These are phyloP conservation scores for Oncorhynchus keta DNA, from an alignment of 2,113 vertebrate species.

Conservation along the genomic window DNA sequence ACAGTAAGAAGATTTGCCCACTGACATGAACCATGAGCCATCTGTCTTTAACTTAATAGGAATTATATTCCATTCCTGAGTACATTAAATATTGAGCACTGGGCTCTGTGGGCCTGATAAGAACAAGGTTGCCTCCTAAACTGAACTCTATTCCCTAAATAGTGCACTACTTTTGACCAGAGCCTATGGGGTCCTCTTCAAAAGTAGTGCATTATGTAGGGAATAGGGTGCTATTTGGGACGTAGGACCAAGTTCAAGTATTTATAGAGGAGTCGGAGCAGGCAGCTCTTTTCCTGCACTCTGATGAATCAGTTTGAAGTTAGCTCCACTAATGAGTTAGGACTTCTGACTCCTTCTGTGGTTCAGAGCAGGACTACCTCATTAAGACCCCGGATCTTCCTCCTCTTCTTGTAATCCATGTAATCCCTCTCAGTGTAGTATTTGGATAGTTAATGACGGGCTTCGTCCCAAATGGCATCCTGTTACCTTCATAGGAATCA, in stretches of 20 bases:
- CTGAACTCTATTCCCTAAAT: too few species aligned
- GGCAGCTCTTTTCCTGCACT: neutral
- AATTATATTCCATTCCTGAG: constrained; percentile 16
- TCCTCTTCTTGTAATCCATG: neutral
- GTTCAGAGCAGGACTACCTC: neutral
- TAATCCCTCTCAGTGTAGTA: neutral
- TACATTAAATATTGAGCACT: constrained; percentile 42
- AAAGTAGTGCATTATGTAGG: too few species aligned
- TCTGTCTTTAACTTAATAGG: constrained; percentile 26
- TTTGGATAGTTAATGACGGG: neutral
- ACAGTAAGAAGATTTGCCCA: constrained; percentile 4
- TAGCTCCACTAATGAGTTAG: constrained; percentile 8
- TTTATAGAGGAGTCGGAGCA: constrained; percentile 20
- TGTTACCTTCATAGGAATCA: too few species aligned
- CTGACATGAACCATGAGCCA: constrained; percentile 23
- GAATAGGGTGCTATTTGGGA: too few species aligned
- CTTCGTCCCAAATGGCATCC: too few species aligned
- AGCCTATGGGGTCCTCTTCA: too few species aligned
- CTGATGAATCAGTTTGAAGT: constrained; percentile 18
- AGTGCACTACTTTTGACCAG: too few species aligned
- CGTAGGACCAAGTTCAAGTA: constrained; percentile 12
- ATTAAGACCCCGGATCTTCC: neutral
- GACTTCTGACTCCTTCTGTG: neutral
- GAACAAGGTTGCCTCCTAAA: neutral
- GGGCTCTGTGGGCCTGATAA: neutral